These are phyloP conservation scores for Agriopis aurantiaria DNA, from an alignment of 2,888 invertebrate species.

Conservation along the genomic window DNA sequence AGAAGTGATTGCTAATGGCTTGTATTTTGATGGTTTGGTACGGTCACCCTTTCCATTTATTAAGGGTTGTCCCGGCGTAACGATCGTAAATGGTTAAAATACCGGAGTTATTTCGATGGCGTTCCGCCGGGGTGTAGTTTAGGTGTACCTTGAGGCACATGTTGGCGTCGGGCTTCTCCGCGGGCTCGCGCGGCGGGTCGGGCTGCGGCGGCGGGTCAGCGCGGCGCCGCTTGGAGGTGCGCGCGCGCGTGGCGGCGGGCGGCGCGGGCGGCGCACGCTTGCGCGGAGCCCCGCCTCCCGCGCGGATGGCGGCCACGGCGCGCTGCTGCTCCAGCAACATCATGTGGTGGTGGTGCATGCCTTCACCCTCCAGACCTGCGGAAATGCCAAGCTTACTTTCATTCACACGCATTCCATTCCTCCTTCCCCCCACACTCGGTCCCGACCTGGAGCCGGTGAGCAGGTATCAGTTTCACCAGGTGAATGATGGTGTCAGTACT, in stretches of 20 bases:
- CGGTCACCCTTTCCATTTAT: too few relatives aligned
- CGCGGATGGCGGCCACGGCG: constrained; percentile 71
- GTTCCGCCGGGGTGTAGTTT: neutral
- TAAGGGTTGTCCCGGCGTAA: too few relatives aligned
- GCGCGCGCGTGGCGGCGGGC: constrained; percentile 70
- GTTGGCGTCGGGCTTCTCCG: constrained; percentile 93
- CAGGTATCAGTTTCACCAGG: too few relatives aligned
- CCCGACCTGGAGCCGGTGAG: too few relatives aligned
- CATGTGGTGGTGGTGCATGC: constrained; percentile 87
- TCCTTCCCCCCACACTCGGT: too few relatives aligned
- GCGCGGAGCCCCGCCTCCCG: constrained; percentile 67
- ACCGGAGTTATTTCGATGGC: too few relatives aligned
- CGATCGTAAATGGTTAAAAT: too few relatives aligned
- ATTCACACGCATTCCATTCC: too few relatives aligned
- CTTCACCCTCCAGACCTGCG: constrained; percentile 81
- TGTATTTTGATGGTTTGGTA: too few relatives aligned
- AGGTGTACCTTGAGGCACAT: constrained; percentile 85
- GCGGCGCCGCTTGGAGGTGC: constrained; percentile 69
- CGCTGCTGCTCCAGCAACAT: constrained; percentile 86
- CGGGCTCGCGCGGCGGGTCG: constrained; percentile 88
- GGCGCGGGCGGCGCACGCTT: constrained; percentile 65
- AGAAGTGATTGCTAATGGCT: too few relatives aligned
- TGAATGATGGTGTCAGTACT: too few relatives aligned
- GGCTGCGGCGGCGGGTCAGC: constrained; percentile 74
- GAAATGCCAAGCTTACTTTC: too few relatives aligned